phyloP scores from a whole-genome alignment of 2,113 vertebrate species.

The Emydocephalus ijimae region DNA sequence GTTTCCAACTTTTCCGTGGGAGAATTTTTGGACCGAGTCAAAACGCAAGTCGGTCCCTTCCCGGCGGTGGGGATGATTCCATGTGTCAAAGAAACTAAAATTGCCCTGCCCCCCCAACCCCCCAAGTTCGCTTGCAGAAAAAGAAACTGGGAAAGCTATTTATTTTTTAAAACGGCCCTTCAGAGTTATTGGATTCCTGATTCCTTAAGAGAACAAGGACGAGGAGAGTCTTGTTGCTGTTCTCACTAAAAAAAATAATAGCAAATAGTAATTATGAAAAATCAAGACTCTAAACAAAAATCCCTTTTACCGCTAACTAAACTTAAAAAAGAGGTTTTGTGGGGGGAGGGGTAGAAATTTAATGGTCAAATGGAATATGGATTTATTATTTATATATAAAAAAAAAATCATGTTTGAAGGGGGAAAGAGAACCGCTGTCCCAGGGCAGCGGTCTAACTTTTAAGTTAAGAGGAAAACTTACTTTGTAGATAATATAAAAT shows the following conservation, averaged over 20 bases:
- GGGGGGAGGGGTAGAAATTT: slow-evolving; percentile 72
- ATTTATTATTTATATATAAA: slow-evolving; percentile 93
- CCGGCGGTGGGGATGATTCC: slow-evolving; percentile 66
- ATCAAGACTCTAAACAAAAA: slow-evolving; percentile 83
- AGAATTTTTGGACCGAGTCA: slow-evolving; percentile 74
- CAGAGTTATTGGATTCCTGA: slow-evolving; percentile 87
- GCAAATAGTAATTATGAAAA: slow-evolving; percentile 29
- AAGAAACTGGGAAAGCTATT: slow-evolving; percentile 84
- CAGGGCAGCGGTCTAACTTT: slow-evolving; percentile 94
- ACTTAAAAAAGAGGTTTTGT: slow-evolving; percentile 83
- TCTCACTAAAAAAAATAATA: slow-evolving; percentile 71
- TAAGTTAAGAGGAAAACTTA: slow-evolving; percentile 97
- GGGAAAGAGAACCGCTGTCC: slow-evolving; percentile 79
- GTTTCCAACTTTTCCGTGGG: slow-evolving; percentile 85
- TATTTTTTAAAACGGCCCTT: slow-evolving; percentile 92
- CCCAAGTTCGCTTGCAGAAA: slow-evolving; percentile 81
- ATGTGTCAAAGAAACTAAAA: slow-evolving; percentile 51
- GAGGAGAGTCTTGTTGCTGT: slow-evolving; percentile 95
- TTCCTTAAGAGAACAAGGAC: slow-evolving; percentile 83
- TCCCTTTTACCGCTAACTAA: slow-evolving; percentile 81
- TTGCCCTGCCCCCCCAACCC: slow-evolving; percentile 47
- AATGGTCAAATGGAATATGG: slow-evolving; percentile 83
- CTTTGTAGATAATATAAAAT: slow-evolving; percentile 99
- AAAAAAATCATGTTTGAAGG: slow-evolving; percentile 79
- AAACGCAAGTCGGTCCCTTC: slow-evolving; percentile 71